Evolutionary conservation across 2,888 invertebrate genomes (phyloP), one percentile per base, ranked within the genome.

Genomic region (Leuctra nigra): DNA sequence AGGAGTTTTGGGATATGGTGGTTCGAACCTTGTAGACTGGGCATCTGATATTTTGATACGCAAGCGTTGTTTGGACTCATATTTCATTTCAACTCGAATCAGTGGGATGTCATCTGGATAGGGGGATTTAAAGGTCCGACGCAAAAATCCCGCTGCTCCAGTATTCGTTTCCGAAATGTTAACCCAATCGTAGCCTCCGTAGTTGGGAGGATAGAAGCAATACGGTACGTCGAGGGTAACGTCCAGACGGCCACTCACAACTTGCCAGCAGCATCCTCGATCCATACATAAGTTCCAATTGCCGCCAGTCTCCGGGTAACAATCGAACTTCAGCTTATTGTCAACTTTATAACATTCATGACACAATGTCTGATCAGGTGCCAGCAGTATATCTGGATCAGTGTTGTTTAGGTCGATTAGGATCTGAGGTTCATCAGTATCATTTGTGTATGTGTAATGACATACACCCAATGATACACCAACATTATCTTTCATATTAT

Each of bases 191-290:
- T 85, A 89, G n/a, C 80, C 77, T 50, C 74, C 75, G 72, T 82
- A 87, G 59, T 80, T 75, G 1, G 77, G 72, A 0, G 87, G 86
- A 68, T 84, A 90, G 71, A 78, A 89, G 69, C 90, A 90, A 69
- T 79, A 86, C 0, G 90, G 89, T 0, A 79, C 75, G 63, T 80
- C 75, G 13, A 77, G 66, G 3, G 73, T 69, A 23, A 59, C 55
- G 54, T 65, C 65, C 25, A 61, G 35, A n/a, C n/a, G n/a, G n/a
- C n/a, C n/a, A 20, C 54, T 47, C 36, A 56, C 58, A 16, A 69
- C 66, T 4, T 69, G 65, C 88, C 87, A 89, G 64, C 87, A 87
- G 64, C 88, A 89, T 3, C 86, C 86, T 72, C 87, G 72, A 55
- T 76, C 72, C 48, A 72, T 72, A 65, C 88, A 89, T 0, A 70